Evolutionary conservation across 2,113 vertebrate species (phyloP).

Genomic region (Kryptolebias marmoratus): DNA sequence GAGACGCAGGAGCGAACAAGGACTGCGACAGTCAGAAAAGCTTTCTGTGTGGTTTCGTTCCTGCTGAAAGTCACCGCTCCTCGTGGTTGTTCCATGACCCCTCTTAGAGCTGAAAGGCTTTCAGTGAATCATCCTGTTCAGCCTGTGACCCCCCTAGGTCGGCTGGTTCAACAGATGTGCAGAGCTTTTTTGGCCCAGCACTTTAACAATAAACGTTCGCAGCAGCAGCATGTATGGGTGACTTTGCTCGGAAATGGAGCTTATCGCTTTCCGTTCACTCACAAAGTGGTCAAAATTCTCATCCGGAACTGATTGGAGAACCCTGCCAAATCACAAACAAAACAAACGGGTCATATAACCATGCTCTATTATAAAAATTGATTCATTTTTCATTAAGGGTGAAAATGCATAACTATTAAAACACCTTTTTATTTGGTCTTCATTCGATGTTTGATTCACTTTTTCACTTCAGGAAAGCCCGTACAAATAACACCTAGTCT

Average conservation of each 20-base stretch:
- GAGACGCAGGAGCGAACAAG: slow-evolving; percentile 16
- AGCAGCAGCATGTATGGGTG: not conserved
- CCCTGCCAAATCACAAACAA: too few species aligned
- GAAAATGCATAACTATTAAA: too few species aligned
- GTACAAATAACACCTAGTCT: too few species aligned
- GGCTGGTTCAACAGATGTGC: slow-evolving; percentile 12
- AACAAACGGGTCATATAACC: too few species aligned
- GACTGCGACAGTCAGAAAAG: slow-evolving; percentile 37
- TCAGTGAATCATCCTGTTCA: slow-evolving; percentile 37
- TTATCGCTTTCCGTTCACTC: not conserved
- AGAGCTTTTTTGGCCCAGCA: not conserved
- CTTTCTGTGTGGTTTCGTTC: slow-evolving; percentile 13
- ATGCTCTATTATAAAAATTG: too few species aligned
- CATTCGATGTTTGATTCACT: too few species aligned
- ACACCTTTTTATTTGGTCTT: too few species aligned
- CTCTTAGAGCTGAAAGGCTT: slow-evolving; percentile 47
- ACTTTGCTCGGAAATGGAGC: not conserved
- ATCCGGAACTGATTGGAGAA: not conserved
- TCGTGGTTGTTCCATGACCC: slow-evolving; percentile 18
- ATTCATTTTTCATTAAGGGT: too few species aligned
- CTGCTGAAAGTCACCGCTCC: slow-evolving; percentile 19
- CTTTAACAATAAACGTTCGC: not conserved
- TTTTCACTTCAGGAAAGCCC: too few species aligned
- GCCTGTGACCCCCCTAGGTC: slow-evolving; percentile 9
- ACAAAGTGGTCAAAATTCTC: not conserved